phyloP scores from a whole-genome alignment of 2,888 invertebrate species.

The Drosophila greeni region DNA sequence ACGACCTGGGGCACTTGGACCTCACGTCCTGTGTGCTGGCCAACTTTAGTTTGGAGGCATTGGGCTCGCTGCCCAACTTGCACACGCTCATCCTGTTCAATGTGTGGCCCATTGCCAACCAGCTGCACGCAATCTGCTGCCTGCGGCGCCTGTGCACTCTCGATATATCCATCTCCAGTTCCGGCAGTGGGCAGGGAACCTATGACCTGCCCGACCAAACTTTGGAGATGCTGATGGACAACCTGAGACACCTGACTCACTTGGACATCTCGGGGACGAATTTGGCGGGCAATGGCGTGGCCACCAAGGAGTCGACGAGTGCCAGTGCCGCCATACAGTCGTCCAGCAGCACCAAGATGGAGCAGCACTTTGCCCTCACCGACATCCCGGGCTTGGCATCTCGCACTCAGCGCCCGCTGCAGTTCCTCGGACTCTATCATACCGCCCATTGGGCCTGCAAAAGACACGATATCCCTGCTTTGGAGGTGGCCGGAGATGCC shows the following conservation, averaged over 20 bases:
- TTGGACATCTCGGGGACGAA: constrained; percentile 98
- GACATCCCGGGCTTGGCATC: constrained; percentile 92
- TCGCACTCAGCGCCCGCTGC: constrained; percentile 87
- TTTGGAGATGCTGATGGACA: constrained; percentile 85
- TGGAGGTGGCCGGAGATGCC: constrained; percentile 93
- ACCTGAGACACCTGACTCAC: constrained; percentile 86
- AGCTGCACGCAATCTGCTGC: constrained; percentile 82
- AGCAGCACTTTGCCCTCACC: constrained; percentile 72
- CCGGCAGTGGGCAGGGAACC: constrained; percentile 83
- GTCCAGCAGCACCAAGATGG: constrained; percentile 61
- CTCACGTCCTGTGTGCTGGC: constrained; percentile 78
- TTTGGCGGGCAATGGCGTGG: constrained; percentile 91
- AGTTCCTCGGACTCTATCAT: constrained; percentile 94
- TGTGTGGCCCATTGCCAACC: constrained; percentile 83
- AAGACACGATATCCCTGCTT: constrained; percentile 93
- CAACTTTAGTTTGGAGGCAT: constrained; percentile 77
- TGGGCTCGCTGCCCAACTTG: constrained; percentile 84
- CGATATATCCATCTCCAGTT: constrained; percentile 89
- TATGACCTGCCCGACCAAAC: constrained; percentile 86
- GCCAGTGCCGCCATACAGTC: constrained; percentile 43
- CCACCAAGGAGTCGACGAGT: constrained; percentile 79
- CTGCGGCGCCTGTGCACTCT: constrained; percentile 84
- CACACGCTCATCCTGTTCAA: constrained; percentile 89
- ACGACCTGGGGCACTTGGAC: constrained; percentile 76
- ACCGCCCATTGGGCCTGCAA: constrained; percentile 94